These are phyloP conservation scores for Stichodactyla mertensii DNA, from an alignment of 64 coral and sea anemone genomes.

Conservation along the genomic window DNA sequence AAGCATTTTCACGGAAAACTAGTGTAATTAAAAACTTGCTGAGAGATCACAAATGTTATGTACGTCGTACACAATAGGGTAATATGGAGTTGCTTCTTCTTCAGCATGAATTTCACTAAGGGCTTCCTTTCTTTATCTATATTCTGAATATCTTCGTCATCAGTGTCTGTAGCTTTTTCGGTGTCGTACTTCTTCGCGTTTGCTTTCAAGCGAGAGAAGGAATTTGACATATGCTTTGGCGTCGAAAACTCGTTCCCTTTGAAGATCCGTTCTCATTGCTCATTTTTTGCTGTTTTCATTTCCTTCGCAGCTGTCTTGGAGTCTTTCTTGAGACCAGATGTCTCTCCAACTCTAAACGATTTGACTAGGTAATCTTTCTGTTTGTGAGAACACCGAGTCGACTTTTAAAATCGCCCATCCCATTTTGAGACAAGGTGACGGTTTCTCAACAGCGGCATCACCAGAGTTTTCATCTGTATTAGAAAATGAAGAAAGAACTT, in stretches of 20 bases:
- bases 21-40: slow-evolving; percentile 18
- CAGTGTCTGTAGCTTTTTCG: background rate
- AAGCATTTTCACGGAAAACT: slow-evolving; percentile 26
- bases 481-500: background rate
- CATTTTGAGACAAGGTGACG: slow-evolving; percentile 14
- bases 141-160: slow-evolving; percentile 36
- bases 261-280: slow-evolving; percentile 40
- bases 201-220: slow-evolving; percentile 24
- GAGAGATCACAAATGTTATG: slow-evolving; percentile 33
- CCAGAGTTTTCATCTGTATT: background rate
- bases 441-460: background rate
- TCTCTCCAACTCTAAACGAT: slow-evolving; percentile 31
- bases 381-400: slow-evolving; percentile 7
- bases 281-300: slow-evolving; percentile 18
- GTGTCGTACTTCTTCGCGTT: background rate
- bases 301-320: slow-evolving; percentile 38
- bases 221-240: slow-evolving; percentile 30
- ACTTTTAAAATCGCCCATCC: slow-evolving; percentile 30
- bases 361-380: slow-evolving; percentile 24
- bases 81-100: background rate
- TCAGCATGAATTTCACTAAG: background rate
- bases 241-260: slow-evolving; percentile 31
- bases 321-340: slow-evolving; percentile 18
- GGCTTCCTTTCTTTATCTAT: background rate
- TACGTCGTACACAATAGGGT: slow-evolving; percentile 26